Base-by-base conservation (phyloP, 2,888 invertebrate genomes). In the Drosophila imparisetae region DNA sequence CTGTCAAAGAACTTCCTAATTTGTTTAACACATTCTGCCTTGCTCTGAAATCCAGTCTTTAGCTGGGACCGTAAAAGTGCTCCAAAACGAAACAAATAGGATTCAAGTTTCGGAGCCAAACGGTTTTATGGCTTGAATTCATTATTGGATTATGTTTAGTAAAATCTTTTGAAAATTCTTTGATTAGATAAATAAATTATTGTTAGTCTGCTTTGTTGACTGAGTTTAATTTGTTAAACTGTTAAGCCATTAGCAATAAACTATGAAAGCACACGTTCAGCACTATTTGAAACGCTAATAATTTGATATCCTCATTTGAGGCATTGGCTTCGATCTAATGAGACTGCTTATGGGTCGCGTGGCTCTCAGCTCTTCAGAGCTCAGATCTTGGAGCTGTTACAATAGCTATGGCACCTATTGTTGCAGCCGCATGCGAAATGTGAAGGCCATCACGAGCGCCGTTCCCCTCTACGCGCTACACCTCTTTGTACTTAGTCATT, bases 401-500 rank as follows among this genome's bases (percentile, higher is more conserved):
- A 78, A 86, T 75, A 58, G 62, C 69, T 65, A 66, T 69, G 60
- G 61, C 71, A 72, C 66, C 79, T 68, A 79, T 87, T 87, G 86
- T 83, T 83, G 83, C 74, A 66, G 74, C 75, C 77, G 60, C 75
- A 75, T 73, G 81, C 79, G 72, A 86, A 86, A 86, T 89, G 86
- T 86, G 87, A 86, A 86, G 86, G 86, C 83, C 89, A 82, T 66
- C 62, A 75, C 48, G 21, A 65, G 48, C 40, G 11, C 8, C 52
- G 29, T 52, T 8, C 57, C 52, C 36, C 66, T 58, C 27, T 30
- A 21, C 5, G 24, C 24, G 24, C 45, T 45, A 45, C 45, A 45
- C 15, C 24, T n/a, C 45, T 29, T 34, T 45, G 45, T 24, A 42
- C 61, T 50, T 15, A 59, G 55, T 69, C 63, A 74, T 75, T 78